Conservation (phyloP, 2,113 vertebrate species). For the Rhizomys pruinosus region DNA sequence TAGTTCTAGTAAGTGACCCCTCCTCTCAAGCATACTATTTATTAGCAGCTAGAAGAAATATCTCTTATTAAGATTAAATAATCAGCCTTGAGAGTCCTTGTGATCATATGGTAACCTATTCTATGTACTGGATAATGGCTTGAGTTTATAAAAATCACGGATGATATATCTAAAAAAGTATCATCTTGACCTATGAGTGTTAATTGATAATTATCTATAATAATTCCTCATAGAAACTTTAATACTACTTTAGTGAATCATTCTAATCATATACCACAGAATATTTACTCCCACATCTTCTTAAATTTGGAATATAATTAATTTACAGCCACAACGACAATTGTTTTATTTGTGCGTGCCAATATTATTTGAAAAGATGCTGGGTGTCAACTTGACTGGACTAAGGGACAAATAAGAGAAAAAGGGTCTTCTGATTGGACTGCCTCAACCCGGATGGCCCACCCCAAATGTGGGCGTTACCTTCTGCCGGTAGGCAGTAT, state of each 20-base stretch:
- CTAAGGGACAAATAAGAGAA: too few relatives aligned
- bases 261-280: background rate
- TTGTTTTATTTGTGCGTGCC: too few relatives aligned
- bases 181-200: background rate
- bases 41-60: constrained; percentile 28
- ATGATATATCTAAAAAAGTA: background rate
- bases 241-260: background rate
- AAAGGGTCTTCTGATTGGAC: too few relatives aligned
- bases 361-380: background rate
- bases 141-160: background rate
- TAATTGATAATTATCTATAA: background rate
- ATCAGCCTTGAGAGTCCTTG: constrained; percentile 44
- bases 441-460: too few relatives aligned
- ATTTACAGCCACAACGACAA: background rate
- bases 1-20: constrained; percentile 48
- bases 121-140: background rate
- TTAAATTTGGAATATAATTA: background rate
- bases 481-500: too few relatives aligned
- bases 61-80: constrained; percentile 56
- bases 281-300: background rate
- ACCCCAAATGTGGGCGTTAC: too few relatives aligned
- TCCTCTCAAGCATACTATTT: background rate
- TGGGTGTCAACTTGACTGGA: too few relatives aligned
- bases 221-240: background rate
- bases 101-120: background rate